Base-by-base conservation (phyloP, 2,888 invertebrate genomes). In the Cremastinae sp. region DNA sequence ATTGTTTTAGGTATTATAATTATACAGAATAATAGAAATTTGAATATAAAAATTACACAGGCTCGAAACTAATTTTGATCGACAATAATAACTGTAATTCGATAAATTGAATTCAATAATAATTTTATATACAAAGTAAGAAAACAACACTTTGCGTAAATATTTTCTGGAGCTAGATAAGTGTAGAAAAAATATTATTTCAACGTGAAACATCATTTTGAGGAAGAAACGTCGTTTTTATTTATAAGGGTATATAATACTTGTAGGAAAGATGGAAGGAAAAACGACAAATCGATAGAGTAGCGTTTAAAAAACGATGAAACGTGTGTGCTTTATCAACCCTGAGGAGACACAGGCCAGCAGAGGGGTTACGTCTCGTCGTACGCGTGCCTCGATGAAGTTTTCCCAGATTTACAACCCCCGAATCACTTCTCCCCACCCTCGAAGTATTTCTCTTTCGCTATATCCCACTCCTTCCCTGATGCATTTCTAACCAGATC, bases 381-480 rank as follows among this genome's bases (percentile, higher is more conserved):
- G 86, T 85, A 88, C 86, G 87, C 89, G 89, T 89, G 89, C 88
- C 84, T 85, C 75, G 81, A 41, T 82, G 82, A 80, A 83, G 78
- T 85, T 89, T 88, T 86, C 87, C 87, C 88, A 89, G 82, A 81
- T 82, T 82, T 82, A 79, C 79, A 79, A 76, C 80, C 82, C 81
- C 75, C 66, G 43, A 74, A 72, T 71, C 56, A 49, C 38, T 41
- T n/a, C 34, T 54, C 28, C 18, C 38, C 65, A 53, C 61, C 34
- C 22, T 12, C 38, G 34, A 58, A 34, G 10, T 54, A 14, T 41
- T 8, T 8, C n/a, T 22, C 20, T 22, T 16, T 49, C 47, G 65
- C 75, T 54, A 28, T 22, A 51, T 68, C 62, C 62, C 49, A 14
- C 54, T 62, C 51, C 49, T 22, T 71, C 65, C 58, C 43, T n/a